Base-by-base conservation (phyloP, 2,113 vertebrate genomes). In the Apistogramma diplotaenia region DNA sequence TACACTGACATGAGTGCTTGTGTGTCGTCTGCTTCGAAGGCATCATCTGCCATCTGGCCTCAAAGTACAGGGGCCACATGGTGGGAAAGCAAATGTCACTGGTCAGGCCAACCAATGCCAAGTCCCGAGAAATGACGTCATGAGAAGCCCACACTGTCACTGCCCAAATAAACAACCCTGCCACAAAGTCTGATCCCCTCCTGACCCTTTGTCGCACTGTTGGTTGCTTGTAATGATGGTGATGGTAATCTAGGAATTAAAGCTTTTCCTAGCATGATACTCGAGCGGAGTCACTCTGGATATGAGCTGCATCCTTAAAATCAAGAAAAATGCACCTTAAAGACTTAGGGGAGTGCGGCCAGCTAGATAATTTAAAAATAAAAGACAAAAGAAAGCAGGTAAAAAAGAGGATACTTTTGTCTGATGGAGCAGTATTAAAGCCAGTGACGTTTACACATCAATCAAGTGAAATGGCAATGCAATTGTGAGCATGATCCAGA, bases 11-110 rank as follows among this genome's bases (percentile, higher is more conserved):
- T 37, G 78, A 60, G 27, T 85, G 76, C 86, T 78, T 92, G 89
- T 91, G 91, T 90, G 89, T 88, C 2, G 84, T 89, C 86, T 93
- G 89, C 89, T 91, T 91, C 84, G 60, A 83, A 89, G 83, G 91
- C 89, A 85, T 92, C 91, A 89, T 88, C 80, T 91, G 93, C 93
- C 94, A 95, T 94, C 91, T 95, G 93, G 93, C 91, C 91, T 92
- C 88, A 86, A 87, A 94, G 90, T 78, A 87, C 88, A 89, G 82
- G 79, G 91, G 91, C 93, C 89, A 89, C 93, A 93, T 94, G 92
- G 93, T 88, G 93, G 61, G 90, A 85, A 87, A 93, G 93, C 93
- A 95, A 95, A 95, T 94, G 93, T 91, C 93, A 94, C 80, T 54
- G 87, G 88, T 83, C 88, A 82, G 88, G 78, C 89, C 79, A 62